Conservation (phyloP, 2,888 invertebrate species). For the Caradrina kadenii region DNA sequence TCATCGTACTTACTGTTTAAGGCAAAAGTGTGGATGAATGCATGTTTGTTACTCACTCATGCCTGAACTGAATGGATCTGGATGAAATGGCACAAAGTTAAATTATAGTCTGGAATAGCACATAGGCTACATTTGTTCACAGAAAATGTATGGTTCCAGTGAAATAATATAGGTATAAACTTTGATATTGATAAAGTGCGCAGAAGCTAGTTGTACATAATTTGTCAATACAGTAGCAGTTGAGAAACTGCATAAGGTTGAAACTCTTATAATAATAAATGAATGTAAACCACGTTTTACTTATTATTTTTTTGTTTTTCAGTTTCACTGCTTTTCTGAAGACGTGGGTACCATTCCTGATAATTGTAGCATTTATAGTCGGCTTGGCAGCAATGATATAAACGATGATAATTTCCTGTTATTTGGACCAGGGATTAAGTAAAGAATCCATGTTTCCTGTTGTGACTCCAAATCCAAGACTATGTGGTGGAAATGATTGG, state of each 20-base stretch:
- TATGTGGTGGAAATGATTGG: constrained; percentile 41
- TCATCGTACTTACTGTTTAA: no score
- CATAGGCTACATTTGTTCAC: no score
- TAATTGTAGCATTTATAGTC: constrained; percentile 86
- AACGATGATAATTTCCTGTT: constrained; percentile 23
- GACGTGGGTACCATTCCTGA: constrained; percentile 95
- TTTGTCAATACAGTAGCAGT: not conserved
- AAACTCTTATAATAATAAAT: no score
- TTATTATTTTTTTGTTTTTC: constrained; percentile 70
- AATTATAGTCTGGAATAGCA: no score
- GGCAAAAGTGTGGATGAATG: no score
- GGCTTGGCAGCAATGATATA: constrained; percentile 79
- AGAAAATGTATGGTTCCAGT: no score
- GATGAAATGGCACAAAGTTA: no score
- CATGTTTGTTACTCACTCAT: no score
- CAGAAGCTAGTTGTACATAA: not conserved
- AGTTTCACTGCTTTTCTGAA: constrained; percentile 93
- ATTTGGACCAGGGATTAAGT: constrained; percentile 4
- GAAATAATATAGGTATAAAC: no score
- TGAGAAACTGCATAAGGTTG: no score
- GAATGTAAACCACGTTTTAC: not conserved
- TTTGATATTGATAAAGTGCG: no score
- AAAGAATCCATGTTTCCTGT: constrained; percentile 15
- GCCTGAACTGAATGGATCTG: no score
- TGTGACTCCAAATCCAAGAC: constrained; percentile 35